A percentile compares a stretch with the other conserved stretches of the same genome.
These are phyloP conservation scores for Entomobrya proxima DNA, from an alignment of 2,888 invertebrate species.

Conservation along the genomic window DNA sequence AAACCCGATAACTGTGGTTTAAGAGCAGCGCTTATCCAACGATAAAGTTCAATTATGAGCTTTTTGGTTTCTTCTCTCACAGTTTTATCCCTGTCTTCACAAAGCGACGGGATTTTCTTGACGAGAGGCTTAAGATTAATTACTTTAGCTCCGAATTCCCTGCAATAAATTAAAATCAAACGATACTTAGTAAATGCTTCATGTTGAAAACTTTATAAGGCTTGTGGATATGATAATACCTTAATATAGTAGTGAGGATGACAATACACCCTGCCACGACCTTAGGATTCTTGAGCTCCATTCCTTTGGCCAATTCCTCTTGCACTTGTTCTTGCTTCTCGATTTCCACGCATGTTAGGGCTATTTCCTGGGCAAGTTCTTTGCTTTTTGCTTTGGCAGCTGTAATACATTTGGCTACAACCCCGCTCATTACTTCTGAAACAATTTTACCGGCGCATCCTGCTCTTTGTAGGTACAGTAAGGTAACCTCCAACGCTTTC, in stretches of 20 bases:
- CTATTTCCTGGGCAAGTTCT: conserved; percentile 92
- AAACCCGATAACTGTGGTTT: conserved; percentile 90
- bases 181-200: not conserved
- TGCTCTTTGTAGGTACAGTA: conserved; percentile 94
- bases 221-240: conserved; percentile 76
- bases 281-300: conserved; percentile 97
- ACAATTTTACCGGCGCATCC: conserved; percentile 89
- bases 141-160: conserved; percentile 95
- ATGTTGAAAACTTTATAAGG: conserved; percentile 19
- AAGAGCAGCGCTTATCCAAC: conserved; percentile 90
- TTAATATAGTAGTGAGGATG: conserved; percentile 86
- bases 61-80: conserved; percentile 95
- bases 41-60: conserved; percentile 93
- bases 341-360: conserved; percentile 95
- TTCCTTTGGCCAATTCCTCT: conserved; percentile 94
- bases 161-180: conserved; percentile 74
- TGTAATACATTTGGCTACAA: conserved; percentile 94
- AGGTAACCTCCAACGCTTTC: conserved; percentile 93
- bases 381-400: conserved; percentile 94
- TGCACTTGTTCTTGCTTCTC: conserved; percentile 93
- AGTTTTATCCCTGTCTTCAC: conserved; percentile 93
- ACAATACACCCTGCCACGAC: conserved; percentile 90
- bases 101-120: conserved; percentile 88
- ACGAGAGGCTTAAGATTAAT: conserved; percentile 91
- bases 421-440: conserved; percentile 91